phyloP scores from a whole-genome alignment of 2,113 vertebrate genomes.

The Anoplopoma fimbria region DNA sequence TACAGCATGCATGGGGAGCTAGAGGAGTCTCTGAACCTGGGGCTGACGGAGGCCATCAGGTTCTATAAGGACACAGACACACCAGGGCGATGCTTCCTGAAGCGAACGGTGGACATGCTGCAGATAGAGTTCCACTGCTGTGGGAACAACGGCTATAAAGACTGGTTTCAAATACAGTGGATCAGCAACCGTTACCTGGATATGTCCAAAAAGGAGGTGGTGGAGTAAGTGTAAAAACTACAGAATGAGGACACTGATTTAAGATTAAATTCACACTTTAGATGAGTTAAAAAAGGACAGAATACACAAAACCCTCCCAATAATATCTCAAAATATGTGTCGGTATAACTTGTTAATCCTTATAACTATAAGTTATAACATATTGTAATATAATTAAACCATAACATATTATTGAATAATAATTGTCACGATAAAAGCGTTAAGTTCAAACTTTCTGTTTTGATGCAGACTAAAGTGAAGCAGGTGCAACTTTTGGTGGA shows the following conservation, averaged over 20 bases:
- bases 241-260: neutral
- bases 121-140: constrained; percentile 91
- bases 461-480: neutral
- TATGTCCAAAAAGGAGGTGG: constrained; percentile 87
- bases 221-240: constrained; percentile 85
- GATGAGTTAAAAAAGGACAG: neutral
- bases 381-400: neutral
- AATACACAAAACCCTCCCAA: neutral
- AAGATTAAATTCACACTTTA: neutral
- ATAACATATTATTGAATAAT: neutral
- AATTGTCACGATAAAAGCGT: neutral
- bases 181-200: constrained; percentile 90
- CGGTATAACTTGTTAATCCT: neutral
- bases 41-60: constrained; percentile 86
- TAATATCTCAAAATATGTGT: neutral
- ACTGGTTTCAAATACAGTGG: constrained; percentile 94
- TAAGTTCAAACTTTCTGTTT: neutral
- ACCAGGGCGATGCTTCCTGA: constrained; percentile 90
- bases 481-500: neutral
- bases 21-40: constrained; percentile 86
- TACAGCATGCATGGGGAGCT: constrained; percentile 88
- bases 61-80: constrained; percentile 91
- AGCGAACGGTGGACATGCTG: constrained; percentile 88
- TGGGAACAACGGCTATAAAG: constrained; percentile 88
- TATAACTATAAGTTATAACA: neutral